These are phyloP conservation scores for Choristoneura rosaceana DNA, from an alignment of 2,888 invertebrate genomes.

Conservation along the genomic window DNA sequence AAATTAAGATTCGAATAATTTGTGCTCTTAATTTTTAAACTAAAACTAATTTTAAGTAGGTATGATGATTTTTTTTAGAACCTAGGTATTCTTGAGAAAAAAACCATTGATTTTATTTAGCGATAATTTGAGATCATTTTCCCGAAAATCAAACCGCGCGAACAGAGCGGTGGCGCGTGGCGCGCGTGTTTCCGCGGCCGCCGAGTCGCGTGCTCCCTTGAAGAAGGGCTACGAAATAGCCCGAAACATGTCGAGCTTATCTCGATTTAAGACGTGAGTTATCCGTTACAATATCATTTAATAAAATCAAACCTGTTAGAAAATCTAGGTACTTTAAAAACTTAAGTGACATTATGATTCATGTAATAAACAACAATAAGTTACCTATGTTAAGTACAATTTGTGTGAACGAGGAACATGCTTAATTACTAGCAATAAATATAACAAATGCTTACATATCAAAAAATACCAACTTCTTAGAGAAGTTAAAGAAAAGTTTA, in stretches of 20 bases:
- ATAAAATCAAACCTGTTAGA: background rate
- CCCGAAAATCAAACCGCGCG: background rate
- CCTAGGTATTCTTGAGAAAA: background rate
- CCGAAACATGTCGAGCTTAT: too few relatives aligned
- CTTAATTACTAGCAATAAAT: background rate
- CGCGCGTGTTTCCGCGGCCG: too few relatives aligned
- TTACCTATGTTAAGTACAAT: constrained; percentile 3
- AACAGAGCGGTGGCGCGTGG: too few relatives aligned
- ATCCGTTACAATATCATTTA: too few relatives aligned
- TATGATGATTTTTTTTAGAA: background rate
- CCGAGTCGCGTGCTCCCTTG: too few relatives aligned
- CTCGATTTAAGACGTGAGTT: too few relatives aligned
- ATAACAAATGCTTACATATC: constrained; percentile 10
- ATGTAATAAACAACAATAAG: constrained; percentile 22
- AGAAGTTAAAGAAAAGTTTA: constrained; percentile 14
- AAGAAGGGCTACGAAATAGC: too few relatives aligned
- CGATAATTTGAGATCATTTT: background rate
- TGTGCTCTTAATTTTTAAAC: background rate
- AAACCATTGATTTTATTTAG: background rate
- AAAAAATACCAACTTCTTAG: constrained; percentile 22
- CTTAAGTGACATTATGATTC: background rate
- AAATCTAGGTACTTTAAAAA: background rate
- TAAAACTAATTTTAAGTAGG: background rate
- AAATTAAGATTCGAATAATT: background rate
- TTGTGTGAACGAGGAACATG: constrained; percentile 11